phyloP scores from a whole-genome alignment of 1,140 invertebrate genomes.

The Camponotus pennsylvanicus region DNA sequence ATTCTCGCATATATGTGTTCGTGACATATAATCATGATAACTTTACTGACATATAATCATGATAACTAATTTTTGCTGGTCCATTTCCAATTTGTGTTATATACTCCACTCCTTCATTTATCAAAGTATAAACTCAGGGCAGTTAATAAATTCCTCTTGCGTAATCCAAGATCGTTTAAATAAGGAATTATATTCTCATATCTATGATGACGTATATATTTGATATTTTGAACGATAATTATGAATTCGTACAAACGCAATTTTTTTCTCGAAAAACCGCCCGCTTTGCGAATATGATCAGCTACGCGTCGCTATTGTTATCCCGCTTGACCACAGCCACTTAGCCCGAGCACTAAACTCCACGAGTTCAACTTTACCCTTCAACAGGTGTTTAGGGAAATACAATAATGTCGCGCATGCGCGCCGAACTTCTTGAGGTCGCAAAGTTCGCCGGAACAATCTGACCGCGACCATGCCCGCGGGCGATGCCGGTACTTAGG shows the following conservation, averaged over 20 bases:
- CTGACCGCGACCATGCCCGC: slow-evolving; percentile 67
- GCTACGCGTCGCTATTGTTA: slow-evolving; percentile 80
- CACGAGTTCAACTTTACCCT: slow-evolving; percentile 84
- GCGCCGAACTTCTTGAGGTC: slow-evolving; percentile 82
- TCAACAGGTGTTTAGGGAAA: slow-evolving; percentile 87
- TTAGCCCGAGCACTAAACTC: slow-evolving; percentile 82
- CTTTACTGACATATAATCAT: neutral
- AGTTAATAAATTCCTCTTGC: neutral
- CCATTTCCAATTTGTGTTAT: slow-evolving; percentile 18
- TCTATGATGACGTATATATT: neutral
- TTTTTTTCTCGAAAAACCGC: neutral
- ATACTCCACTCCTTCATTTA: too few species aligned
- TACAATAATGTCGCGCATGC: slow-evolving; percentile 86
- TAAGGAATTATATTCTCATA: neutral
- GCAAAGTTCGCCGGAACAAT: slow-evolving; percentile 79
- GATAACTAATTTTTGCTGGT: neutral
- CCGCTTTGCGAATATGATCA: slow-evolving; percentile 63
- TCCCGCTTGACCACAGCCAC: slow-evolving; percentile 84
- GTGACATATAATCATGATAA: neutral
- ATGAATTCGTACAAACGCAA: neutral
- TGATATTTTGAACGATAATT: neutral
- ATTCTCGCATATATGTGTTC: neutral
- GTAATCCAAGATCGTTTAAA: neutral
- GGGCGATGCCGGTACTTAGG: slow-evolving; percentile 62
- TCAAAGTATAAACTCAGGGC: neutral